Percentiles rank a stretch among this genome's conserved stretches.
These are phyloP conservation scores for Varroa destructor DNA, from an alignment of 1,140 invertebrate genomes.

Conservation along the genomic window DNA sequence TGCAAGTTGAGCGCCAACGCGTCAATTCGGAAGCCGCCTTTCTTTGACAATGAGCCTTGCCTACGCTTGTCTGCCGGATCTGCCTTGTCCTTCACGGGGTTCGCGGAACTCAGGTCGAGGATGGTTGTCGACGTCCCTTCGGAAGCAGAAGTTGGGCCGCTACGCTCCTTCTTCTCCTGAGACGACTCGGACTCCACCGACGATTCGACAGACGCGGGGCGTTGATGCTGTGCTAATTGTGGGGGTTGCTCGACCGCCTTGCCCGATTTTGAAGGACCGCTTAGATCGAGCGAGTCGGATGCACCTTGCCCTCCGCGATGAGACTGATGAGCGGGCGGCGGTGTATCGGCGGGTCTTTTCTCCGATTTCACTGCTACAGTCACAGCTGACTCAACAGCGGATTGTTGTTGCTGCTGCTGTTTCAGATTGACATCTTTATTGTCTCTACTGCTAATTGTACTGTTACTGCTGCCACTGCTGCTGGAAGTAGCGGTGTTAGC, in stretches of 20 bases:
- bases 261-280: neutral
- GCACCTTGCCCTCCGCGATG: neutral
- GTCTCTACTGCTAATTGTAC: too few species aligned
- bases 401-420: too few species aligned
- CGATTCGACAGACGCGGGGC: slow-evolving; percentile 25
- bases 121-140: slow-evolving; percentile 21
- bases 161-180: slow-evolving; percentile 26
- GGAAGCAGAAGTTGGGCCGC: slow-evolving; percentile 16
- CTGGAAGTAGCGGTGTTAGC: neutral
- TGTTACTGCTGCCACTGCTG: slow-evolving; percentile 2
- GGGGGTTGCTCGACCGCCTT: neutral
- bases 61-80: neutral
- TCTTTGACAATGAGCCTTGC: slow-evolving; percentile 29
- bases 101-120: slow-evolving; percentile 27
- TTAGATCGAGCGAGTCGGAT: slow-evolving; percentile 16
- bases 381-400: neutral
- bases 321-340: slow-evolving; percentile 16
- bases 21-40: slow-evolving; percentile 36
- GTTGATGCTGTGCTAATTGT: slow-evolving; percentile 10
- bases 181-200: slow-evolving; percentile 28
- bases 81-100: slow-evolving; percentile 28
- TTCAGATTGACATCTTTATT: too few species aligned
- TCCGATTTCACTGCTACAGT: neutral
- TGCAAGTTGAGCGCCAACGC: slow-evolving; percentile 37
- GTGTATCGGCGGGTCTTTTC: slow-evolving; percentile 1